Conservation (phyloP, 2,113 vertebrate species). For the Tautogolabrus adspersus region DNA sequence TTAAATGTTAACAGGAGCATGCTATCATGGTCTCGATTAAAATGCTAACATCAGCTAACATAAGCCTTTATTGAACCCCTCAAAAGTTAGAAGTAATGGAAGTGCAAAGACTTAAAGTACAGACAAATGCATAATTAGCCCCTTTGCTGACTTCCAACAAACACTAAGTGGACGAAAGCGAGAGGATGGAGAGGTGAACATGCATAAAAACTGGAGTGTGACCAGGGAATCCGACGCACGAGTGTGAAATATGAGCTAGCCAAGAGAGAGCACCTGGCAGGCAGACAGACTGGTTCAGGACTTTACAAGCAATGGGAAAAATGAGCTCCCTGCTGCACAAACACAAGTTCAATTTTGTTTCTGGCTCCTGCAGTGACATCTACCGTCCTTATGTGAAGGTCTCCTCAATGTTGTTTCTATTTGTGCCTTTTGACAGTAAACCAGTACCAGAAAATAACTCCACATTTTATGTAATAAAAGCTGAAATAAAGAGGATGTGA, state of each 20-base stretch:
- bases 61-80: too few relatives aligned
- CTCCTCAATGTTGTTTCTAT: background rate
- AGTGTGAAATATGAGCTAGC: conserved; percentile 70
- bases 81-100: too few relatives aligned
- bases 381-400: conserved; percentile 15
- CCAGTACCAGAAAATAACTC: background rate
- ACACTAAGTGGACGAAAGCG: conserved; percentile 21
- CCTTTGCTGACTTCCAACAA: conserved; percentile 24
- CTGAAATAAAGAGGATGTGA: background rate
- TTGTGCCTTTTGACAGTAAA: background rate
- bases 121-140: too few relatives aligned
- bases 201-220: conserved; percentile 27
- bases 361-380: conserved; percentile 18
- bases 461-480: background rate
- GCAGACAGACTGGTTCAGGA: conserved; percentile 52
- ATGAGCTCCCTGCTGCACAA: conserved; percentile 47
- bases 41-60: too few relatives aligned
- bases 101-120: too few relatives aligned
- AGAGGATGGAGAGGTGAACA: conserved; percentile 44
- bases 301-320: conserved; percentile 71
- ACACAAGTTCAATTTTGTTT: conserved; percentile 39
- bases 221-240: conserved; percentile 54
- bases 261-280: conserved; percentile 56
- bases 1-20: background rate
- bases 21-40: background rate